These are phyloP conservation scores for Musca domestica DNA, from an alignment of 1,140 invertebrate genomes.

Conservation along the genomic window DNA sequence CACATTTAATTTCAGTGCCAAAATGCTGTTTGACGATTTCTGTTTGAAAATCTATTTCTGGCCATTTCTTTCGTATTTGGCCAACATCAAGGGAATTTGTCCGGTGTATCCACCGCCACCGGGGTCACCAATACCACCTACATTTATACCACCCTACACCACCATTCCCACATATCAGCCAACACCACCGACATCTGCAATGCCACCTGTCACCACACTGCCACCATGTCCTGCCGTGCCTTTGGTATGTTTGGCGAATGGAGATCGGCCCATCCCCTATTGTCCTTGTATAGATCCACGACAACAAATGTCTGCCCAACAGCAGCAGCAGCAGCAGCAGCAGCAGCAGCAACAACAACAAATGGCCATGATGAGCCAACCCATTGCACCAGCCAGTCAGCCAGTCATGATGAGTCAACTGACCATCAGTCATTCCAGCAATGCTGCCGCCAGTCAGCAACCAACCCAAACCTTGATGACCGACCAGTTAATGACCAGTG, in stretches of 20 bases:
- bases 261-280: constrained; percentile 37
- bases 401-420: too few species aligned
- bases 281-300: constrained; percentile 51
- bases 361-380: too few species aligned
- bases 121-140: constrained; percentile 28
- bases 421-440: too few species aligned
- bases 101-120: constrained; percentile 36
- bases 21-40: constrained; percentile 45
- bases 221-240: constrained; percentile 40
- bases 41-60: constrained; percentile 50
- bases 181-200: constrained; percentile 28
- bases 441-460: too few species aligned
- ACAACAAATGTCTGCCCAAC: constrained; percentile 29
- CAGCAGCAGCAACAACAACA: too few species aligned
- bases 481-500: too few species aligned
- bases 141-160: constrained; percentile 30
- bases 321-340: too few species aligned
- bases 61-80: constrained; percentile 48
- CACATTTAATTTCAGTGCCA: too few species aligned
- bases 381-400: too few species aligned
- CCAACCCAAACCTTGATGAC: too few species aligned
- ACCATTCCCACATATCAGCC: constrained; percentile 17
- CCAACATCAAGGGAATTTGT: constrained; percentile 48
- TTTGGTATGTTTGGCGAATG: constrained; percentile 41
- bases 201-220: constrained; percentile 26